These are phyloP conservation scores for Trogon melanurus DNA, from an alignment of 2,113 vertebrate genomes.

Conservation along the genomic window DNA sequence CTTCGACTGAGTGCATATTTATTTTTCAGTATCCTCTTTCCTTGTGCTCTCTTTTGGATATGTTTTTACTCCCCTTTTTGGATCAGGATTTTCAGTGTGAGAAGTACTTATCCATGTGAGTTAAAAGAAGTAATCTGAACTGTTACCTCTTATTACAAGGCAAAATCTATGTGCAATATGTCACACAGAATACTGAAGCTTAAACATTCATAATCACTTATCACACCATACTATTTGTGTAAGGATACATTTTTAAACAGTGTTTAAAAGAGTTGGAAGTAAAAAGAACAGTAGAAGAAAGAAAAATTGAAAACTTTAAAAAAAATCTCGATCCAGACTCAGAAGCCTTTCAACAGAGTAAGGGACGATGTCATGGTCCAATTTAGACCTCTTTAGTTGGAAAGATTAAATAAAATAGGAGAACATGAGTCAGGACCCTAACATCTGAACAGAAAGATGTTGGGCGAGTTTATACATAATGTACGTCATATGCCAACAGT, in stretches of 20 bases:
- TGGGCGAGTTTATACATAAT: not conserved
- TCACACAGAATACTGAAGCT: not conserved
- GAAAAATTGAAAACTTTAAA: not conserved
- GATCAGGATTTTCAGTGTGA: not conserved
- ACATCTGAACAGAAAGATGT: not conserved
- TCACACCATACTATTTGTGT: not conserved
- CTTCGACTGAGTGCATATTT: not conserved
- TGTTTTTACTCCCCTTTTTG: not conserved
- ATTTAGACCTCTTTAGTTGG: not conserved
- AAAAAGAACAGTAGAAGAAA: not conserved
- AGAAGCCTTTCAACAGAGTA: not conserved
- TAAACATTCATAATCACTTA: not conserved
- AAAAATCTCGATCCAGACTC: not conserved
- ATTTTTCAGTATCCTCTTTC: not conserved
- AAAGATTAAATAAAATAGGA: not conserved
- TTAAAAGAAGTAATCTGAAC: not conserved
- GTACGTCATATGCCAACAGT: not conserved
- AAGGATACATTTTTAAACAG: not conserved
- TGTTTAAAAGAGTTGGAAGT: not conserved
- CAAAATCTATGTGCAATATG: not conserved
- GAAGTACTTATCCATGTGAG: not conserved
- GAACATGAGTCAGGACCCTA: not conserved
- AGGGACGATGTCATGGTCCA: not conserved
- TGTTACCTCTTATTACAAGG: not conserved
- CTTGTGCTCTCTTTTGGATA: not conserved